Base-by-base conservation (phyloP, 2,113 vertebrate genomes). In the Nettapus auritus region DNA sequence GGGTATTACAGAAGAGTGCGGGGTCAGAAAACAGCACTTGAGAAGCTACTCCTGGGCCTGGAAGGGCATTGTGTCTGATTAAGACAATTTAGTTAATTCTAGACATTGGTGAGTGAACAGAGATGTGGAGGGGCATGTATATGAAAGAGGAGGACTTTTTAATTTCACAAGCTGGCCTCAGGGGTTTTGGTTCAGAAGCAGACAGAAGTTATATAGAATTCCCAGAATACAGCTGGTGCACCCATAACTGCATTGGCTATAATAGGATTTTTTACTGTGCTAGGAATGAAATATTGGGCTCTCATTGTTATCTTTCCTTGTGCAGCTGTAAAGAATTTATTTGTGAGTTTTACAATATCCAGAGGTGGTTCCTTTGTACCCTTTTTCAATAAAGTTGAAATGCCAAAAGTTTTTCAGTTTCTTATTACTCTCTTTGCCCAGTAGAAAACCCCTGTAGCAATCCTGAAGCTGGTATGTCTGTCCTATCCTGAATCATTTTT, bases 241-340 rank as follows among this genome's bases (percentile, higher is more conserved):
- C 89, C 94, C 73, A 79, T 94, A 90, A 94, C 88, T 75, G 93
- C 90, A 23, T 46, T 67, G 88, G 56, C 93, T 88, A 13, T 94
- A 96, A 95, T 96, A 78, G 90, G 94, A 93, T 96, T 97, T 95
- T 96, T 96, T 97, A 96, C 92, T 96, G 90, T 79, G 92, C 31
- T 33, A 92, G 90, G 90, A 96, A 94, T 94, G 94, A 97, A 96
- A 94, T 95, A 96, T 69, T 3, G 25, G 93, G 33, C 82, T 83
- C 82, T 86, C 77, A 73, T 90, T 96, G 95, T 93, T 96, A 92
- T 93, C 95, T 95, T 92, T 44, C 92, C 94, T 96, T 73, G 55
- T 90, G 93, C 90, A 92, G 90, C 92, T 92, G 86, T 96, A 96
- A 97, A 94, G 92, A 94, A 93, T 96, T 97, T 97, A 95, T 95